phyloP scores from a whole-genome alignment of 2,888 invertebrate genomes.

The Drosophila nigritarsus region DNA sequence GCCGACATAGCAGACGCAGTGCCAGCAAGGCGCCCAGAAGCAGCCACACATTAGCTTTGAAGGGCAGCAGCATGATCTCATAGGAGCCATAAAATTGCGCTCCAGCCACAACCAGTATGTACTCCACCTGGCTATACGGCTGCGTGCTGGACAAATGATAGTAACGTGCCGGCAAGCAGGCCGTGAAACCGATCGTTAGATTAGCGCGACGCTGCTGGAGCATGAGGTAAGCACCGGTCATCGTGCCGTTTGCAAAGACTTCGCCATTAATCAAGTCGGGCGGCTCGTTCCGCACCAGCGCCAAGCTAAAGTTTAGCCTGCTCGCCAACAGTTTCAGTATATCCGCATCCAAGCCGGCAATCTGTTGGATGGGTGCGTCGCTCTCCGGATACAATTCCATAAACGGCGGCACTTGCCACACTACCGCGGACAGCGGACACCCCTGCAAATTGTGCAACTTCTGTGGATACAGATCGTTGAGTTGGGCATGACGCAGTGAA shows the following conservation, averaged over 20 bases:
- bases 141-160: constrained; percentile 39
- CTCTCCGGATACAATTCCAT: constrained; percentile 28
- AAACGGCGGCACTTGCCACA: constrained; percentile 64
- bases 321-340: constrained; percentile 49
- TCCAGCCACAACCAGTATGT: constrained; percentile 45
- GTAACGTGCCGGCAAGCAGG: constrained; percentile 51
- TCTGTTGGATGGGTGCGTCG: not conserved
- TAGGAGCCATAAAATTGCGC: constrained; percentile 45
- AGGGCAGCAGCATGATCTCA: constrained; percentile 69
- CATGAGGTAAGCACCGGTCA: constrained; percentile 59
- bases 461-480: constrained; percentile 43
- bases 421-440: constrained; percentile 65
- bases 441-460: constrained; percentile 71
- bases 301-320: constrained; percentile 57
- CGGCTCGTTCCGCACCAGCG: constrained; percentile 57
- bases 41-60: constrained; percentile 43
- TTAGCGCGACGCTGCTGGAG: constrained; percentile 55
- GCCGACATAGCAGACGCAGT: constrained; percentile 7
- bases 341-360: constrained; percentile 56
- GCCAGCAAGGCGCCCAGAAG: constrained; percentile 23
- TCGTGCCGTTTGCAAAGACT: constrained; percentile 52
- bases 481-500: not conserved
- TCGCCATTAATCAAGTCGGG: constrained; percentile 47
- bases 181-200: constrained; percentile 56
- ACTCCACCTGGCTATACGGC: constrained; percentile 54